Evolutionary conservation across 2,888 invertebrate species (phyloP).

Genomic region (Phorcus lineatus): DNA sequence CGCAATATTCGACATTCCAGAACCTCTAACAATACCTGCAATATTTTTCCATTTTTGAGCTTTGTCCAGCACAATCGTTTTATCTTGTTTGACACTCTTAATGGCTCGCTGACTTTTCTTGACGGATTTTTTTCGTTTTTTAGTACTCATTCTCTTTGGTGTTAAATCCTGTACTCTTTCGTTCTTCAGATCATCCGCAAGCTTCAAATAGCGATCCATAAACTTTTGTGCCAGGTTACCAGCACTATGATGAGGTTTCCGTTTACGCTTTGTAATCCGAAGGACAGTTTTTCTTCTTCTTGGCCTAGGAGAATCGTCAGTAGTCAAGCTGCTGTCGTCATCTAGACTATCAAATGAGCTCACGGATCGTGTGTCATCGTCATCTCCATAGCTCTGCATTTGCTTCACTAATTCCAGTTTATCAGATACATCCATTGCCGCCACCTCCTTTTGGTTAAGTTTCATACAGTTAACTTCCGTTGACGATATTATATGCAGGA

Average conservation of each 20-base stretch:
- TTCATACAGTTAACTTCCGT: constrained; percentile 83
- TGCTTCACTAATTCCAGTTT: constrained; percentile 63
- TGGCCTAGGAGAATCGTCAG: constrained; percentile 59
- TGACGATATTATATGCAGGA: constrained; percentile 96
- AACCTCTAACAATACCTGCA: neutral
- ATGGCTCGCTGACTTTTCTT: constrained; percentile 51
- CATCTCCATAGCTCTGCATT: constrained; percentile 64
- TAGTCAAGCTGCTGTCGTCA: constrained; percentile 59
- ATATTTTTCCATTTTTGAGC: constrained; percentile 48
- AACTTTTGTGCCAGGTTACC: constrained; percentile 57
- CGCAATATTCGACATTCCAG: constrained; percentile 33
- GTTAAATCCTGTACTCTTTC: constrained; percentile 41
- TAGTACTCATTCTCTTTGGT: constrained; percentile 46
- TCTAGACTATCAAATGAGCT: constrained; percentile 58
- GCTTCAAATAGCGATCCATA: constrained; percentile 59
- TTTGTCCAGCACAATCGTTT: constrained; percentile 55
- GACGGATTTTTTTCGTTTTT: constrained; percentile 48
- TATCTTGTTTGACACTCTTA: constrained; percentile 51
- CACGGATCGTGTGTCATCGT: constrained; percentile 61
- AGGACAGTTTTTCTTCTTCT: constrained; percentile 57
- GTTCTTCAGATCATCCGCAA: constrained; percentile 61
- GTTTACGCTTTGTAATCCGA: constrained; percentile 50
- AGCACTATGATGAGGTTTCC: constrained; percentile 45
- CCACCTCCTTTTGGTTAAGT: constrained; percentile 59
- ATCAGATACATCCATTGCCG: constrained; percentile 62